phyloP scores from a whole-genome alignment of 2,113 vertebrate species.

The Carollia perspicillata region DNA sequence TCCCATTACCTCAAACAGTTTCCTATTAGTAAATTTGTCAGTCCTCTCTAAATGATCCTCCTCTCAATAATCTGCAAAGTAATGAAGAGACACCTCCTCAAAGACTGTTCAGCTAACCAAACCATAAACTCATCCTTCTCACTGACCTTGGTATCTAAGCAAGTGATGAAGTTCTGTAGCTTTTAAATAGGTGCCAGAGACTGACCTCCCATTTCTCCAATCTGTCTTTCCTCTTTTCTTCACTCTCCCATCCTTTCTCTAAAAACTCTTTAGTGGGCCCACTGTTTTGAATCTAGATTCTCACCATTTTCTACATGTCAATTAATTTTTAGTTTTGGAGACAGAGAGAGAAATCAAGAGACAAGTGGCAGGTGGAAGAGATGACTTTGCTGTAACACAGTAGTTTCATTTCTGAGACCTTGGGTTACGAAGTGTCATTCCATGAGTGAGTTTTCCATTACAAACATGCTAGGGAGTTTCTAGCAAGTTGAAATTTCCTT shows the following conservation, averaged over 20 bases:
- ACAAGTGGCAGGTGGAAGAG: background rate
- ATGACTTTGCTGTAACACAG: background rate
- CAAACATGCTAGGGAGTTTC: background rate
- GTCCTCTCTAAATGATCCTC: background rate
- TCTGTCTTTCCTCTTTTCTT: background rate
- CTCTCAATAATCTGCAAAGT: background rate
- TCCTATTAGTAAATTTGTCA: background rate
- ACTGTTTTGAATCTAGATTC: background rate
- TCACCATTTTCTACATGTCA: background rate
- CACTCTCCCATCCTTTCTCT: background rate
- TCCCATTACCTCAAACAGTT: background rate
- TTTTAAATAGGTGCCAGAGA: background rate
- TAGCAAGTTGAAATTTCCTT: background rate
- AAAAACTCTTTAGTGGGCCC: background rate
- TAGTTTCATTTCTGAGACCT: background rate
- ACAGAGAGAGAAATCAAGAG: background rate
- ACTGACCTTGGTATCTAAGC: background rate
- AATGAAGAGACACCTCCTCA: background rate
- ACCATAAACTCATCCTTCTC: background rate
- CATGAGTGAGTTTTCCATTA: background rate
- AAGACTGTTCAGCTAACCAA: background rate
- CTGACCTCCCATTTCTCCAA: background rate
- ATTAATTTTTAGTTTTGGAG: background rate
- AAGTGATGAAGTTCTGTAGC: background rate
- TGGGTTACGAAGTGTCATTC: background rate